Evolutionary conservation across 2,113 vertebrate species (phyloP), one percentile per base, ranked within the genome.

Genomic region (Corvus moneduloides): DNA sequence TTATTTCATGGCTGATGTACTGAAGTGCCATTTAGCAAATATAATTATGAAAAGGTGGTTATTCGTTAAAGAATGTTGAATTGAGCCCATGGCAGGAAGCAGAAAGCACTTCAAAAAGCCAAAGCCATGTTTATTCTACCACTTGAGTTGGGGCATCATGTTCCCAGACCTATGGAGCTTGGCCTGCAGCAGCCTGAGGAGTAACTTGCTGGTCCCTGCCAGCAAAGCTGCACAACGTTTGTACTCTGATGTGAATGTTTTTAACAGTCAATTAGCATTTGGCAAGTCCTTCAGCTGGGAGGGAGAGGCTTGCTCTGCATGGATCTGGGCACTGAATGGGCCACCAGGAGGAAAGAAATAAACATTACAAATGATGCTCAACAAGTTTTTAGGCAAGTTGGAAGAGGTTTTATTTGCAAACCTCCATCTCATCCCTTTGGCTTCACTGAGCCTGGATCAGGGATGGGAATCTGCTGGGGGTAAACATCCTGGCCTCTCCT

Each of bases 181-280:
- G 95, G 91, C 85, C 92, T 89, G 73, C 19, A 89, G 58, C 56
- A 94, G 84, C 90, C 55, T 92, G 51, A 62, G 9, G 24, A 73
- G 75, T 28, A 91, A 88, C 44, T 63, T 72, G 61, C 66, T 32
- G 43, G 81, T 63, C 54, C 73, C 79, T 94, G 93, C 93, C 91
- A 96, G 74, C 52, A 85, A 95, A 92, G 62, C 79, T 77, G 67
- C 41, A 17, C 8, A 86, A 72, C 68, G 35, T 94, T 95, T 93
- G 83, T 85, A 84, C 73, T 93, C 95, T 46, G 94, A 96, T 72
- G 81, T 96, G 93, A 90, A 91, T 68, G 86, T 93, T 97, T 97
- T 94, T 92, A 95, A 94, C 84, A 80, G 87, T 84, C 94, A 96
- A 95, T 96, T 93, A 97, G 82, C 84, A 92, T 92, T 93, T 97